These are phyloP conservation scores for Portunus trituberculatus DNA, from an alignment of 1,140 invertebrate genomes.

Conservation along the genomic window DNA sequence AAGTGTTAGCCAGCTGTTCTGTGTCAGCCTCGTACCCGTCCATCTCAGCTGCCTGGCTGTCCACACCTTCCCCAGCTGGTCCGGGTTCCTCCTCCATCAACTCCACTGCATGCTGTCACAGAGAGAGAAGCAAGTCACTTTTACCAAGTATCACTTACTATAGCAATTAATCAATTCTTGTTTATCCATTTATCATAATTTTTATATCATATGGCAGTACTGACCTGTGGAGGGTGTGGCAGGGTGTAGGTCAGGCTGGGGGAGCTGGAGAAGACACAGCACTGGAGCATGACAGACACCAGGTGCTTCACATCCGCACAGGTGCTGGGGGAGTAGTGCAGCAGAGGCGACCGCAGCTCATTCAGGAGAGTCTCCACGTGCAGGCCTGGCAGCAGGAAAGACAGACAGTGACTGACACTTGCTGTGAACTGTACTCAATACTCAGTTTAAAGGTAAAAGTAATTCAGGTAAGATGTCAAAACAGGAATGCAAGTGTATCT, in stretches of 20 bases:
- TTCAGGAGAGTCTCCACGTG: conserved; percentile 59
- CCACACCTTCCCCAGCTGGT: conserved; percentile 4
- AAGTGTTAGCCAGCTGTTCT: conserved; percentile 56
- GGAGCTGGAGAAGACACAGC: conserved; percentile 59
- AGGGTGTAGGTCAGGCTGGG: conserved; percentile 48
- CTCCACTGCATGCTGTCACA: conserved; percentile 33
- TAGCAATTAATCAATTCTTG: not conserved
- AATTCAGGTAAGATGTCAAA: too few species aligned
- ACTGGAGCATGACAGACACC: conserved; percentile 69
- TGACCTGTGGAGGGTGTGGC: conserved; percentile 59
- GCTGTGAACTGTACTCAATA: too few species aligned
- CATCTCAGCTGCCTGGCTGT: conserved; percentile 47
- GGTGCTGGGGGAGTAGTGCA: conserved; percentile 60
- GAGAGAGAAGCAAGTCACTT: not conserved
- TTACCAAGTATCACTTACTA: not conserved
- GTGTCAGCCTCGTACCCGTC: conserved; percentile 68
- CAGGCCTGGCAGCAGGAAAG: conserved; percentile 40
- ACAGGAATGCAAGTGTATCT: too few species aligned
- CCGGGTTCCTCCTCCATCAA: conserved; percentile 56
- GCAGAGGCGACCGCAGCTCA: conserved; percentile 61
- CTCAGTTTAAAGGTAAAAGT: too few species aligned
- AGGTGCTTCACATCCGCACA: conserved; percentile 69
- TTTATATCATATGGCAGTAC: not conserved
- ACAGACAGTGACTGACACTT: too few species aligned
- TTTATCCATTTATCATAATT: not conserved